Evolutionary conservation across 2,888 invertebrate species (phyloP).

Genomic region (Perizoma affinitatum): DNA sequence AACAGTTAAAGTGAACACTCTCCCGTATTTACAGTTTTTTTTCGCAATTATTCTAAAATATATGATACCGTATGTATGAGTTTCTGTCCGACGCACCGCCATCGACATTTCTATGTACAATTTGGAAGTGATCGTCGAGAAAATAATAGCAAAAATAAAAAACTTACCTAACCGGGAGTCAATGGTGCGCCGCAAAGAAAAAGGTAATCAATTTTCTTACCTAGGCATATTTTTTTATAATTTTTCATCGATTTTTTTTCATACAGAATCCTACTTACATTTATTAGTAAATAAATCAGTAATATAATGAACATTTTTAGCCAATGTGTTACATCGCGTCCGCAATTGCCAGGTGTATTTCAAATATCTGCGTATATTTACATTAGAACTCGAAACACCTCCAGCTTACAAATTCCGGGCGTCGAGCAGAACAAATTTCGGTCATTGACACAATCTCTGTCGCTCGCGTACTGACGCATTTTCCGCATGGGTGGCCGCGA

Average conservation of each 20-base stretch:
- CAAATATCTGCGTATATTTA: slow-evolving; percentile 27
- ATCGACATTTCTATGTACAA: slow-evolving; percentile 39
- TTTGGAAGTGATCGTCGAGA: slow-evolving; percentile 36
- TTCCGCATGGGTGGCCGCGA: no score
- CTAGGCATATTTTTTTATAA: slow-evolving; percentile 46
- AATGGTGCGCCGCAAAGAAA: slow-evolving; percentile 37
- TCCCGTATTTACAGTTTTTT: slow-evolving; percentile 74
- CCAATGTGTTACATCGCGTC: slow-evolving; percentile 33
- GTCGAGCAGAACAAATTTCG: slow-evolving; percentile 9
- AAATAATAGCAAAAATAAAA: slow-evolving; percentile 38
- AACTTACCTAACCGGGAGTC: slow-evolving; percentile 25
- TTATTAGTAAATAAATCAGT: slow-evolving; percentile 44
- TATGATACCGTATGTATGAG: slow-evolving; percentile 62
- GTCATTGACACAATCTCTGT: no score
- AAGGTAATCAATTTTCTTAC: slow-evolving; percentile 42
- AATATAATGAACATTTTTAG: slow-evolving; percentile 40
- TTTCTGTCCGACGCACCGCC: slow-evolving; percentile 35
- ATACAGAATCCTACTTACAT: slow-evolving; percentile 49
- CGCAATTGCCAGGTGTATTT: slow-evolving; percentile 17
- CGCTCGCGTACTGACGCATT: no score
- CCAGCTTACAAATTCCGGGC: slow-evolving; percentile 2
- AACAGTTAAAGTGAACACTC: slow-evolving; percentile 78
- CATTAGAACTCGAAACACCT: slow-evolving; percentile 9
- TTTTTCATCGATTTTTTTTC: slow-evolving; percentile 45
- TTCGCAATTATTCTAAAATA: slow-evolving; percentile 55